phyloP scores from a whole-genome alignment of 1,140 invertebrate species.

The Elysia chlorotica region DNA sequence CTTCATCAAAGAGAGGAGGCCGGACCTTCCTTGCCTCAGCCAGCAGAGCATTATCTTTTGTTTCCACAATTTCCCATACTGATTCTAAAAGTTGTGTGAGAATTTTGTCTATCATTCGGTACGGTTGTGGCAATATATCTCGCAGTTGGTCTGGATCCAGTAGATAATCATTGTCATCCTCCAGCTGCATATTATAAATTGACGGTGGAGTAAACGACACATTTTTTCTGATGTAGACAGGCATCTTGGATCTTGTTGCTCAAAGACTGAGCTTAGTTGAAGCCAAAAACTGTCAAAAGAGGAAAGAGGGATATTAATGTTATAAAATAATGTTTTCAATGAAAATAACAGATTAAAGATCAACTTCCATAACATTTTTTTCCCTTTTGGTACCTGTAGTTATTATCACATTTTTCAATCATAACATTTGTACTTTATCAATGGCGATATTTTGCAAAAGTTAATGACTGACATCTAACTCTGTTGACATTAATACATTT shows the following conservation, averaged over 20 bases:
- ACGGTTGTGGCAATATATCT: conserved; percentile 55
- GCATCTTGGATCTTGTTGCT: conserved; percentile 52
- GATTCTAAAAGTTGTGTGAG: conserved; percentile 45
- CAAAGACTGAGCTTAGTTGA: too few species aligned
- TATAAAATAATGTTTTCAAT: too few species aligned
- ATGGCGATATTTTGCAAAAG: too few species aligned
- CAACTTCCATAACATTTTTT: too few species aligned
- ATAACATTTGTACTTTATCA: too few species aligned
- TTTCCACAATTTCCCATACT: conserved; percentile 46
- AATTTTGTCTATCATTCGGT: conserved; percentile 57
- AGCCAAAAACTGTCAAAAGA: too few species aligned
- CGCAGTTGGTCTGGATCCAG: conserved; percentile 53
- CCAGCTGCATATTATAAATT: conserved; percentile 38
- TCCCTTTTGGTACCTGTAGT: too few species aligned
- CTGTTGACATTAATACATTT: too few species aligned
- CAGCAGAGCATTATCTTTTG: conserved; percentile 38
- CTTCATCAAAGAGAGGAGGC: conserved; percentile 45
- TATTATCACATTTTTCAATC: too few species aligned
- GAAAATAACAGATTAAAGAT: too few species aligned
- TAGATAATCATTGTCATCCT: conserved; percentile 56
- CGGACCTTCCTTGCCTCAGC: conserved; percentile 39
- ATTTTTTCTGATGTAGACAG: conserved; percentile 52
- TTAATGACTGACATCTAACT: too few species aligned
- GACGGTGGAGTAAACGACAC: conserved; percentile 52
- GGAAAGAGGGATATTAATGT: too few species aligned